A percentile compares a stretch with the other conserved stretches of the same genome.
phyloP scores from a whole-genome alignment of 2,113 vertebrate species.

The Falcunculus frontatus region DNA sequence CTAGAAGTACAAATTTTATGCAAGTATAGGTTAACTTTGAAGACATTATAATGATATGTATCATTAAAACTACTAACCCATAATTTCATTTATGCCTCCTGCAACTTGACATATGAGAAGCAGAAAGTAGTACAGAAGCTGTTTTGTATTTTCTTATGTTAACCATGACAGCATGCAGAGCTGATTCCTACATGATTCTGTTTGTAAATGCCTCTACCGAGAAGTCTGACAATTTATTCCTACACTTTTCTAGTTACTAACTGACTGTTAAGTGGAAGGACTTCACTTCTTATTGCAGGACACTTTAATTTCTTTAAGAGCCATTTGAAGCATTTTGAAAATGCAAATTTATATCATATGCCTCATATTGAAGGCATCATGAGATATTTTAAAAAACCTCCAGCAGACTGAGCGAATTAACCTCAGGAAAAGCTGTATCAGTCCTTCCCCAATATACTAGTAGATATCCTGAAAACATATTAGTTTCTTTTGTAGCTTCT shows the following conservation, averaged over 20 bases:
- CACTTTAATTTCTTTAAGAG: not conserved
- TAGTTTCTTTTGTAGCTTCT: not conserved
- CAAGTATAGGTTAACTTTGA: not conserved
- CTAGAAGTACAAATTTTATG: not conserved
- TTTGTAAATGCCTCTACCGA: not conserved
- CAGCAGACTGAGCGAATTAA: not conserved
- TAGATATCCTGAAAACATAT: not conserved
- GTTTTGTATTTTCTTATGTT: not conserved
- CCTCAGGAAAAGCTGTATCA: not conserved
- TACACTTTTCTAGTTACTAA: not conserved
- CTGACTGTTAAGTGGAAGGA: not conserved
- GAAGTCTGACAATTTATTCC: not conserved
- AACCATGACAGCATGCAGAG: not conserved
- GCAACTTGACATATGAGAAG: not conserved
- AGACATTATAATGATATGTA: not conserved
- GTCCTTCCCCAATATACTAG: not conserved
- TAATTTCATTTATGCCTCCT: constrained; percentile 24
- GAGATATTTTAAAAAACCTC: not conserved
- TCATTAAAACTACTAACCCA: not conserved
- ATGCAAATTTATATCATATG: not conserved
- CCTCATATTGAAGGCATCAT: not conserved
- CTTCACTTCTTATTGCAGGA: not conserved
- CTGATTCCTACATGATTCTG: not conserved
- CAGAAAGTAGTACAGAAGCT: not conserved
- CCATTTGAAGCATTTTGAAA: not conserved